These are phyloP conservation scores for Xestia c-nigrum DNA, from an alignment of 2,888 invertebrate genomes.

Conservation along the genomic window DNA sequence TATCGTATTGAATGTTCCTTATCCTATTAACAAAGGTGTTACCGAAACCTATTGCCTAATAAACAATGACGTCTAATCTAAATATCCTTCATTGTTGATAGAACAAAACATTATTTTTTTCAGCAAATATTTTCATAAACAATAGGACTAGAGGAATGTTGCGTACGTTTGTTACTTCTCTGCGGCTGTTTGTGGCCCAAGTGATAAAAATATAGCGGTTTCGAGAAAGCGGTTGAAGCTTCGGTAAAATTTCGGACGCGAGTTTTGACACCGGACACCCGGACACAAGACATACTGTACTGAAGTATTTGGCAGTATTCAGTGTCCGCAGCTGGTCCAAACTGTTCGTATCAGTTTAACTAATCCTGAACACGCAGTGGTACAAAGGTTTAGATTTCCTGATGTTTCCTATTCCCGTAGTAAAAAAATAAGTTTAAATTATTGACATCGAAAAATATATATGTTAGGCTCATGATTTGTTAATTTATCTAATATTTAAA, in stretches of 20 bases:
- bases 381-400: neutral
- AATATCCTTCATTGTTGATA: constrained; percentile 53
- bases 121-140: constrained; percentile 61
- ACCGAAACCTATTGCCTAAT: constrained; percentile 14
- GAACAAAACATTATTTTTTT: constrained; percentile 59
- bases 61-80: constrained; percentile 45
- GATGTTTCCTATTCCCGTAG: neutral
- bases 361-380: neutral
- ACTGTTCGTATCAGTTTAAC: neutral
- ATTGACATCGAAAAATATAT: neutral
- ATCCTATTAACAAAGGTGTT: constrained; percentile 2
- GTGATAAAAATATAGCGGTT: constrained; percentile 5
- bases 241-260: neutral
- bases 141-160: constrained; percentile 64
- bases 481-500: neutral
- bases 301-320: neutral
- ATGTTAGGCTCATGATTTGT: neutral
- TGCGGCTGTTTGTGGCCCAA: constrained; percentile 35
- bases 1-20: neutral
- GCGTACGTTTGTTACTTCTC: constrained; percentile 44
- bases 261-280: neutral
- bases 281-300: neutral
- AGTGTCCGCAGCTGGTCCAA: neutral
- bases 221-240: neutral
- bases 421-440: neutral